Evolutionary conservation across 2,797 vertebrate species (phyloP).

Genomic region (Thunnus albacares): DNA sequence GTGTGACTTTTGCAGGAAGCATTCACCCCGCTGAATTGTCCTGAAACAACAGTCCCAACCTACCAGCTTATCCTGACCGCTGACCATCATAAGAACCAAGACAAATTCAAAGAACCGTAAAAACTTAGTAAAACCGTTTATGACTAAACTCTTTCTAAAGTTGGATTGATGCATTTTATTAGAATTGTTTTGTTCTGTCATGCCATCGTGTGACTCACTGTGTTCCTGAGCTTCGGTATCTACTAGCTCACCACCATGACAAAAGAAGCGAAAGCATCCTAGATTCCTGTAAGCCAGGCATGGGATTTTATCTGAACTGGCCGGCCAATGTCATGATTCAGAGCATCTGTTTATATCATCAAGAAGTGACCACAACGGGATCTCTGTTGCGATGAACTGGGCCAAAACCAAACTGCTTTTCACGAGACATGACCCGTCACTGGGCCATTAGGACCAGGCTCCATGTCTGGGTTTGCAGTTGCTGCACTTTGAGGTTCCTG

Average conservation of each 20-base stretch:
- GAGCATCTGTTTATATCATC: constrained; percentile 80
- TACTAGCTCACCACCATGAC: constrained; percentile 39
- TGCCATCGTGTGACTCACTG: constrained; percentile 18
- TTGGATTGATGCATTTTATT: background rate
- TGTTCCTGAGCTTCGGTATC: constrained; percentile 42
- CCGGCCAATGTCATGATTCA: constrained; percentile 66
- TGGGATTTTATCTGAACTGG: constrained; percentile 53
- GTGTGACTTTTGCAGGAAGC: constrained; percentile 3
- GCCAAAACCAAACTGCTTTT: constrained; percentile 79
- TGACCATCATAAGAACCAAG: background rate
- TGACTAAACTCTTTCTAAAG: background rate
- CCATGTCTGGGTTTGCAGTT: constrained; percentile 70
- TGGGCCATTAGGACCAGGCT: constrained; percentile 67
- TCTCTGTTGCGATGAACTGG: constrained; percentile 57
- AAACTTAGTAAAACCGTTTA: background rate
- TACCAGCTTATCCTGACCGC: background rate
- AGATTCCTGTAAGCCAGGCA: constrained; percentile 52
- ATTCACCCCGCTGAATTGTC: background rate
- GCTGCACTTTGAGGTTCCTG: constrained; percentile 78
- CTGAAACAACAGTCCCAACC: background rate
- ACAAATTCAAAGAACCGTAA: background rate
- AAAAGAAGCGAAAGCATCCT: constrained; percentile 39
- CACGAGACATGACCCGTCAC: constrained; percentile 66
- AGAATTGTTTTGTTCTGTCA: constrained; percentile 13
- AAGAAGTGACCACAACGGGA: constrained; percentile 70